phyloP scores from a whole-genome alignment of 2,888 invertebrate genomes.

The Oligia fasciuncula region DNA sequence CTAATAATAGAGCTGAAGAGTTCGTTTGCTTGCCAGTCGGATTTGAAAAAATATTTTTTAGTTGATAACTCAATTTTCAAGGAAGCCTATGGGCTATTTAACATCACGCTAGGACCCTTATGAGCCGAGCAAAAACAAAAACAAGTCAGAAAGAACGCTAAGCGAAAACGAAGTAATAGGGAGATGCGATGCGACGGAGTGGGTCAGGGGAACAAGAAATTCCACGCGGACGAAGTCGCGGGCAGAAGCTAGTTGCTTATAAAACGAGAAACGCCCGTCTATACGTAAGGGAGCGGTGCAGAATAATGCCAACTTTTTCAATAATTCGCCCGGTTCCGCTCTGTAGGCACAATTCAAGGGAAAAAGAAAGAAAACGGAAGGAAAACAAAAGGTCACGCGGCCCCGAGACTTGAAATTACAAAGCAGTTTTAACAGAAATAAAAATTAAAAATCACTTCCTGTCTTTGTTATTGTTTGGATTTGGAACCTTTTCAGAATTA shows the following conservation, averaged over 20 bases:
- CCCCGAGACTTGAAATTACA: slow-evolving; percentile 68
- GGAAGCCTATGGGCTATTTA: too few species aligned
- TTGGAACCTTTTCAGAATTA: neutral
- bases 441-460: slow-evolving; percentile 69
- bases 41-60: too few species aligned
- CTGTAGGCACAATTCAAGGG: slow-evolving; percentile 79
- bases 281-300: slow-evolving; percentile 54
- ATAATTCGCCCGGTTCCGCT: slow-evolving; percentile 80
- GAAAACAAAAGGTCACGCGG: slow-evolving; percentile 73
- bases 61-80: too few species aligned
- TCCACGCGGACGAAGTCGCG: too few species aligned
- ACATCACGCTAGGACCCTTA: too few species aligned
- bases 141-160: too few species aligned
- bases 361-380: slow-evolving; percentile 67
- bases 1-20: too few species aligned
- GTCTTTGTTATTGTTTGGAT: slow-evolving; percentile 38
- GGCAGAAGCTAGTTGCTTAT: neutral
- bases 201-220: too few species aligned
- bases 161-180: too few species aligned
- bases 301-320: slow-evolving; percentile 81
- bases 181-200: too few species aligned
- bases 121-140: too few species aligned
- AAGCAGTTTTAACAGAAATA: slow-evolving; percentile 65
- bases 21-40: too few species aligned
- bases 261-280: slow-evolving; percentile 56